Evolutionary conservation across 2,888 invertebrate genomes (phyloP).

Genomic region (Microplitis deprimator): DNA sequence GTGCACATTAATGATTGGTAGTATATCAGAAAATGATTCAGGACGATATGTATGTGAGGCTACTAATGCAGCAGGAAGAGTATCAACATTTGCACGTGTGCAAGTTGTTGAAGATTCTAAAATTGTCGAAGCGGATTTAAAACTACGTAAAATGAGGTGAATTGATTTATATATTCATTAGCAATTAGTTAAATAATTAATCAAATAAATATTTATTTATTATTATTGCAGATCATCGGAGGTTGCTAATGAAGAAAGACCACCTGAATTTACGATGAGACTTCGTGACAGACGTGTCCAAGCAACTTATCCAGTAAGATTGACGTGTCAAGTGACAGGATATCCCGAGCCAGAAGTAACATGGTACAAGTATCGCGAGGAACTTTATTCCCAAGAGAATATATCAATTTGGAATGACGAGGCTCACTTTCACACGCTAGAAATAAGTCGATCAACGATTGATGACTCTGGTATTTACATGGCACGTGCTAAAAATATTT

Average conservation of each 20-base stretch:
- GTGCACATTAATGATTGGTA: conserved; percentile 77
- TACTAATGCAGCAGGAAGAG: conserved; percentile 83
- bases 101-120: conserved; percentile 83
- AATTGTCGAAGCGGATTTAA: conserved; percentile 83
- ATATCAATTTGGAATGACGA: conserved; percentile 75
- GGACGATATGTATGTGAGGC: conserved; percentile 91
- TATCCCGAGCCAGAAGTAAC: conserved; percentile 81
- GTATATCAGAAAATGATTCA: conserved; percentile 79
- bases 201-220: conserved; percentile 2
- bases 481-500: conserved; percentile 83
- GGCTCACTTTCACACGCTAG: conserved; percentile 88
- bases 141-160: conserved; percentile 75
- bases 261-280: conserved; percentile 90
- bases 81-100: conserved; percentile 87
- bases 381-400: conserved; percentile 76
- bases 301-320: conserved; percentile 85
- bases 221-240: conserved; percentile 60
- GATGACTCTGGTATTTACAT: conserved; percentile 88
- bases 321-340: conserved; percentile 89
- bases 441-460: conserved; percentile 83
- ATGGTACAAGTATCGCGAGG: conserved; percentile 88
- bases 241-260: conserved; percentile 72
- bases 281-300: conserved; percentile 87
- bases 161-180: background rate
- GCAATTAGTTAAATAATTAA: background rate